These are phyloP conservation scores for Octodon degus DNA, from an alignment of 2,113 vertebrate genomes.

Conservation along the genomic window DNA sequence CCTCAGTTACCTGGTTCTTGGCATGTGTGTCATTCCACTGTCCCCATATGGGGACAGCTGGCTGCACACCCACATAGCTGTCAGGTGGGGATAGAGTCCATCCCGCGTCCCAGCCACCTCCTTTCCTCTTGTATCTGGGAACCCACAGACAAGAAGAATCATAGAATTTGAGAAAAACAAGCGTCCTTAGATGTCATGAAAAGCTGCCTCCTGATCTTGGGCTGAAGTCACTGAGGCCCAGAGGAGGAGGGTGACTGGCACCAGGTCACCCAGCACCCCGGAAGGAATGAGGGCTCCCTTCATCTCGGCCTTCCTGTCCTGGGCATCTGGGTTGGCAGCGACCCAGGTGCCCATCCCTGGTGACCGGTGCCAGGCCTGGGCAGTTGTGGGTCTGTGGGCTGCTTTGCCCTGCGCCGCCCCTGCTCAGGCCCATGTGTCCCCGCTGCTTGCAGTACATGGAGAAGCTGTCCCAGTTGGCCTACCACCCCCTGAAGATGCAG, in stretches of 20 bases:
- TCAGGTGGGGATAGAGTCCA: background rate
- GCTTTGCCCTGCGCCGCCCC: background rate
- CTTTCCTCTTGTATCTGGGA: background rate
- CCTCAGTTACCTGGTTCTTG: background rate
- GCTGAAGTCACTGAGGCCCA: background rate
- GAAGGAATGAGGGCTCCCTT: background rate
- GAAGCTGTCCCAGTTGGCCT: conserved; percentile 95
- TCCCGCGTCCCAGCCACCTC: background rate
- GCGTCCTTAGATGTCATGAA: background rate
- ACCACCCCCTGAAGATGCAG: conserved; percentile 98
- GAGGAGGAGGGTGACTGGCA: background rate
- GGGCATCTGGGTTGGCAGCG: rapidly evolving
- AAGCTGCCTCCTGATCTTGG: background rate
- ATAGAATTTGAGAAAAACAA: background rate
- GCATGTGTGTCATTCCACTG: background rate
- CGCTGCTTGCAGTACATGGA: conserved; percentile 92
- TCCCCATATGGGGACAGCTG: background rate
- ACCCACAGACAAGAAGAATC: background rate
- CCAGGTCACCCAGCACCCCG: background rate
- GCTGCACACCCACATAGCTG: background rate
- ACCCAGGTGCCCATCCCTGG: background rate
- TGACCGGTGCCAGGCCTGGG: background rate
- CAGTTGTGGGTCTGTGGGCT: background rate
- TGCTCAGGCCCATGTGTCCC: rapidly evolving
- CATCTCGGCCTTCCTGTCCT: background rate